Evolutionary conservation across 2,888 invertebrate genomes (phyloP), one percentile per base, ranked within the genome.

Genomic region (Cerastis leucographa): DNA sequence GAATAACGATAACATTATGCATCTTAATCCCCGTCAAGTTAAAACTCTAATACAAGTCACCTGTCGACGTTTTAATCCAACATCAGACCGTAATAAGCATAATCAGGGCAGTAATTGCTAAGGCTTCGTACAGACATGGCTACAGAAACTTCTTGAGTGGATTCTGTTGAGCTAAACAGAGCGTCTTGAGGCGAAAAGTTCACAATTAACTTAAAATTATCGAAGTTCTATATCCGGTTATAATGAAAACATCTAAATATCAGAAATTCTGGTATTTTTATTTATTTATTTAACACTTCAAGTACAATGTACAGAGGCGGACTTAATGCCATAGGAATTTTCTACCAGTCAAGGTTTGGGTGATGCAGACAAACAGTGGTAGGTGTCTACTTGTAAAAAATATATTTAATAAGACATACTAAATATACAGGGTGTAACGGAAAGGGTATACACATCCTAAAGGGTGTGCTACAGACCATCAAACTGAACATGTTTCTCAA

Each of bases 1-100:
- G 19, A 62, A 40, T 44, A 73, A 7, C 62, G 49, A 44, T 71
- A 69, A 65, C 64, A 61, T 44, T 56, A 51, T 44, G 29, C 25
- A n/a, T 35, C 12, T 61, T 80, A 80, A 80, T 79, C 76, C 51
- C 46, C 62, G 25, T 79, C 22, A 75, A 75, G 75, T 81, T 82
- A 72, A 84, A 86, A 67, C 69, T 66, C 51, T 83, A 89, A 88
- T 87, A 89, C 66, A 80, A 79, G 83, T 88, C 88, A 89, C 88
- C 86, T 88, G 88, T 8, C 67, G 78, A 79, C 84, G 40, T 68
- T 85, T 81, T 88, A 83, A 89, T 87, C 81, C 51, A n/a, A 46
- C 71, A 69, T 76, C 76, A 71, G 35, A 29, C 64, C 61, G 25
- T 86, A 85, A 88, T 78, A 73, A 76, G 69, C 72, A 72, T 83